A percentile compares a stretch with the other conserved stretches of the same genome.
Evolutionary conservation across 1,140 invertebrate genomes (phyloP).

Genomic region (Nylanderia fulva): DNA sequence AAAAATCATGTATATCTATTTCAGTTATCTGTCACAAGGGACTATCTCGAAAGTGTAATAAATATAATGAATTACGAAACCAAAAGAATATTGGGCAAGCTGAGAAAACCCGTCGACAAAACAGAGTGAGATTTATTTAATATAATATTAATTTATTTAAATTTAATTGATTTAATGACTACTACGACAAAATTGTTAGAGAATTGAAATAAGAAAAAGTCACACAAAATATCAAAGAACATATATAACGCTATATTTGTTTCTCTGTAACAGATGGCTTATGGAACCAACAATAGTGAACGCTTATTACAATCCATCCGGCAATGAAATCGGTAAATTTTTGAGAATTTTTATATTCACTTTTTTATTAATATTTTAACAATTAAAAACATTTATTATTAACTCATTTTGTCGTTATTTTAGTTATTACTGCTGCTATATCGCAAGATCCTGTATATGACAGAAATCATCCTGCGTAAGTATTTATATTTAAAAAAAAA

Average conservation of each 20-base stretch:
- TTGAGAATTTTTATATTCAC: not conserved
- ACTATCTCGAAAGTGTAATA: not conserved
- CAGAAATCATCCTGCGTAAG: slow-evolving; percentile 2
- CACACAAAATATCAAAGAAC: not conserved
- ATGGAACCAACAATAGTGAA: not conserved
- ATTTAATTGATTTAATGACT: not conserved
- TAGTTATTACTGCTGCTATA: slow-evolving; percentile 27
- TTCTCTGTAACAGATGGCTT: not conserved
- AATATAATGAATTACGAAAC: not conserved
- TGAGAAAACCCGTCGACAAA: slow-evolving; percentile 5
- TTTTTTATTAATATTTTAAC: not conserved
- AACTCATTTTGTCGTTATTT: not conserved
- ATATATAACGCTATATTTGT: not conserved
- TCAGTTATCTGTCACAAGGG: slow-evolving; percentile 4
- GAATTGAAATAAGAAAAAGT: not conserved
- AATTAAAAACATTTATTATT: not conserved
- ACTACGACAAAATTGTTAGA: not conserved
- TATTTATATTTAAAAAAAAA: not conserved
- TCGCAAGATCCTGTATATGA: slow-evolving; percentile 5
- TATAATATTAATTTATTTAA: not conserved
- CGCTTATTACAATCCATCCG: slow-evolving; percentile 8
- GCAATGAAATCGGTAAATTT: slow-evolving; percentile 11
- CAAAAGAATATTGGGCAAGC: not conserved
- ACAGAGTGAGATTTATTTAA: not conserved
- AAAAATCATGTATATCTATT: not conserved